Percentiles rank a stretch among this genome's conserved stretches.
Evolutionary conservation across 2,888 invertebrate genomes (phyloP).

Genomic region (Gnatocerus cornutus): DNA sequence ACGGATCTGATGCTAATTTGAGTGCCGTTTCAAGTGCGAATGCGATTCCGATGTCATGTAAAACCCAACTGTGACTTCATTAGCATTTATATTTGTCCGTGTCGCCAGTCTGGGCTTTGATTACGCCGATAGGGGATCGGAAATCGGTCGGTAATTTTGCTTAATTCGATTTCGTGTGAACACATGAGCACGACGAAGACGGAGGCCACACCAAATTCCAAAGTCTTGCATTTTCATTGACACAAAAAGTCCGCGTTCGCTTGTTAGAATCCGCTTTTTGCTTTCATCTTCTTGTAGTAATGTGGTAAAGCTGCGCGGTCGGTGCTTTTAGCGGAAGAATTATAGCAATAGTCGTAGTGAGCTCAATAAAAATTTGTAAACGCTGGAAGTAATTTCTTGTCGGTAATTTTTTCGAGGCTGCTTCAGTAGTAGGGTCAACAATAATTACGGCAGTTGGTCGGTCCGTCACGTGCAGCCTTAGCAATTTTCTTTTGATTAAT

Average conservation of each 20-base stretch:
- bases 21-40: conserved; percentile 53
- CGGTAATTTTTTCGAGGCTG: conserved; percentile 34
- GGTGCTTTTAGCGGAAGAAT: too few relatives aligned
- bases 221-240: too few relatives aligned
- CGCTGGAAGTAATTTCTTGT: conserved; percentile 5
- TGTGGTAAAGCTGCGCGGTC: too few relatives aligned
- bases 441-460: conserved; percentile 43
- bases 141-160: conserved; percentile 35
- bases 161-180: conserved; percentile 42
- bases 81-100: conserved; percentile 57
- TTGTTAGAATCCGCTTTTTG: too few relatives aligned
- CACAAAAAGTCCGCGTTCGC: too few relatives aligned
- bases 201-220: background rate
- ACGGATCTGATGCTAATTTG: conserved; percentile 55
- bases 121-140: conserved; percentile 45
- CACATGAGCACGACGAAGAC: conserved; percentile 6
- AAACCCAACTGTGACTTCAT: conserved; percentile 57
- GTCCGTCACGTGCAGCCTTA: conserved; percentile 46
- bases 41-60: conserved; percentile 56
- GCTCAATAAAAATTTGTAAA: background rate
- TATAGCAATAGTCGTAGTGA: too few relatives aligned
- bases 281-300: too few relatives aligned
- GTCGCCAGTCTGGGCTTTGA: conserved; percentile 54
- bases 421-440: conserved; percentile 43
- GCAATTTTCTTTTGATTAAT: conserved; percentile 57